Evolutionary conservation across 2,797 vertebrate genomes (phyloP), one percentile per base, ranked within the genome.

Genomic region (Lutjanus campechanus): DNA sequence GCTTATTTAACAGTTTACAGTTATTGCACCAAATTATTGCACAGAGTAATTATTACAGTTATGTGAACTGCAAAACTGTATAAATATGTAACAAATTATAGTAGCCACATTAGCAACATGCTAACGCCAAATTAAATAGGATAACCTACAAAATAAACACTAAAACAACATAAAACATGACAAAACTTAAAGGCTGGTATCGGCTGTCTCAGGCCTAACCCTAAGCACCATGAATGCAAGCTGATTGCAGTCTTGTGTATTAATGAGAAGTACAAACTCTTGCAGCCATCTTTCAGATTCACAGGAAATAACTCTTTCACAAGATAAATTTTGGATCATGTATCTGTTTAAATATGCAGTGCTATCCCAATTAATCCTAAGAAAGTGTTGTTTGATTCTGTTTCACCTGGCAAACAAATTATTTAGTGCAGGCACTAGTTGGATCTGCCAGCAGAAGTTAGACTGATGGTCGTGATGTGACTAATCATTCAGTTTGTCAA

Each of bases 401-500:
- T 49, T 22, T 46, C 16, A 43, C 11, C 16, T 67, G 19, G 17
- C n/a, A 49, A 19, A 36, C 13, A 5, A 51, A 7, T 60, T 11
- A 56, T 65, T 68, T 16, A 16, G 3, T 36, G 10, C 46, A 76
- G 25, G 12, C 13, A 2, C 22, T 64, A 5, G 22, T 46, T 59
- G 15, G 17, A 63, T 41, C 7, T 51, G 12, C 36, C 22, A 46
- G 58, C 11, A 67, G 46, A 66, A 43, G 17, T 53, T 19, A 69
- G 15, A 53, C 43, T 55, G 25, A 16, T 59, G 50, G 25, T 44
- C 70, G 43, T 3, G 0, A 51, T 41, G 56, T 58, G 55, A 83
- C 82, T 59, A 17, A 69, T 71, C 63, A 13, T 43, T 76, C 20
- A 25, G 19, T 56, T 65, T 43, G 29, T 69, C 62, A 56, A n/a